Conservation (phyloP, 1,140 invertebrate genomes). For the Eueides isabella region DNA sequence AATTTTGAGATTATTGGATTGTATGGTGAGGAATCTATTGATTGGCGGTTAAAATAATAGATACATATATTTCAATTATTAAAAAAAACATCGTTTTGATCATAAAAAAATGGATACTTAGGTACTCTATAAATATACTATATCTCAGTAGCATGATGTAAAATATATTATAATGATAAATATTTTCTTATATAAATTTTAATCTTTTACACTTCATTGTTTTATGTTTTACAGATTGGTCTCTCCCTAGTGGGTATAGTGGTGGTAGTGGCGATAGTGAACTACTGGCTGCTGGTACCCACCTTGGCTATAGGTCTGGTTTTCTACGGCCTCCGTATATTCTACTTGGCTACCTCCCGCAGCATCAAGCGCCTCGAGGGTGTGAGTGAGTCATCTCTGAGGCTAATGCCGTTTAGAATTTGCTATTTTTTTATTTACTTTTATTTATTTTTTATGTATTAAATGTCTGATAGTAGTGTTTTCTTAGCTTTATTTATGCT, state of each 20-base stretch:
- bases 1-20: too few species aligned
- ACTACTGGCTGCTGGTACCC: conserved; percentile 89
- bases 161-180: too few species aligned
- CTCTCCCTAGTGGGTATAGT: conserved; percentile 89
- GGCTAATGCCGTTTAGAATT: conserved; percentile 29
- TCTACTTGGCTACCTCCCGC: conserved; percentile 92
- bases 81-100: too few species aligned
- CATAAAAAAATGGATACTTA: too few species aligned
- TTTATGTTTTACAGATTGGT: conserved; percentile 84
- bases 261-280: conserved; percentile 88
- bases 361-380: conserved; percentile 95
- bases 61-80: too few species aligned
- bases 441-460: not conserved
- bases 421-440: conserved; percentile 14
- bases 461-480: not conserved
- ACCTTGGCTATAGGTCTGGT: conserved; percentile 86
- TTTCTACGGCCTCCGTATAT: conserved; percentile 88
- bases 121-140: too few species aligned
- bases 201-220: not conserved
- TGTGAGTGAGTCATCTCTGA: conserved; percentile 87
- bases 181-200: too few species aligned
- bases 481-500: not conserved
- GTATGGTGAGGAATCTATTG: too few species aligned
- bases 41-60: too few species aligned
- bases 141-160: too few species aligned